phyloP scores from a whole-genome alignment of 2,797 vertebrate genomes.

The Spheniscus humboldti region DNA sequence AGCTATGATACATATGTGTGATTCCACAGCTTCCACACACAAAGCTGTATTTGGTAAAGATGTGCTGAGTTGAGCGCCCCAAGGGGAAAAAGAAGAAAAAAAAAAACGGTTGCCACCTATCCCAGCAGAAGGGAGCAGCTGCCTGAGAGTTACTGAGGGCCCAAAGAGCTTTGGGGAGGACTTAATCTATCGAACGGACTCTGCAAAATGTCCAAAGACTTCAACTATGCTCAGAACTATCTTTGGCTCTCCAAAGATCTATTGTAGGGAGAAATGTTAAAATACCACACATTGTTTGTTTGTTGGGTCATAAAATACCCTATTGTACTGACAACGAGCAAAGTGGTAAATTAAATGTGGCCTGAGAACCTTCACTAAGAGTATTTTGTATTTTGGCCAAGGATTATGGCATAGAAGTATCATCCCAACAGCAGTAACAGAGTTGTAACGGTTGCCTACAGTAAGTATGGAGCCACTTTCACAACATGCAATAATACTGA shows the following conservation, averaged over 20 bases:
- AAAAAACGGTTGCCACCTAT: background rate
- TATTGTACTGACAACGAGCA: background rate
- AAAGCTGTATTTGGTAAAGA: background rate
- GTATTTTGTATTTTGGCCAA: background rate
- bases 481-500: background rate
- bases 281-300: background rate
- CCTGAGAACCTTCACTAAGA: background rate
- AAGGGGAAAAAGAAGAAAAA: background rate
- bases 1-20: background rate
- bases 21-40: background rate
- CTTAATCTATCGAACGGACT: background rate
- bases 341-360: background rate
- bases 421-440: background rate
- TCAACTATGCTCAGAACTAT: background rate
- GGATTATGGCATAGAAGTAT: background rate
- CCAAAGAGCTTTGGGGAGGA: background rate
- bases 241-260: background rate
- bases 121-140: background rate
- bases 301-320: background rate
- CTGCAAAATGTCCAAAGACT: background rate
- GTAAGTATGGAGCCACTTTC: background rate
- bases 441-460: background rate
- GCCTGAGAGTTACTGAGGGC: background rate
- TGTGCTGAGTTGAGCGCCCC: rapidly evolving
- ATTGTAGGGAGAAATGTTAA: background rate